Evolutionary conservation across 2,888 invertebrate genomes (phyloP), one percentile per base, ranked within the genome.

Genomic region (Oligia latruncula): DNA sequence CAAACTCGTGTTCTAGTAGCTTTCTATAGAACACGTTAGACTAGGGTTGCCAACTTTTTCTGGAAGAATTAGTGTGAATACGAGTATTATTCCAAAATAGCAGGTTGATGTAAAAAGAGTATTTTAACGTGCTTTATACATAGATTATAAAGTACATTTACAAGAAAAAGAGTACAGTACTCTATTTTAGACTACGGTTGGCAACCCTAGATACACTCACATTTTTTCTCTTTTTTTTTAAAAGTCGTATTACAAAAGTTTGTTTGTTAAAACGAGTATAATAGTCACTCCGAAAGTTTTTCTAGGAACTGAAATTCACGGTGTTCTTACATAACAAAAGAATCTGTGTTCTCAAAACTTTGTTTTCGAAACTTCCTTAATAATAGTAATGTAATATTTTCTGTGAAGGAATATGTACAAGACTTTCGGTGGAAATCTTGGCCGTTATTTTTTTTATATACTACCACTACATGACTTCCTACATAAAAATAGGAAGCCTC

Each of bases 241-340:
- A 17, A 71, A 49, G 55, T 67, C 62, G 15, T 49, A 49, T 40
- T 40, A 60, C 15, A 55, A 67, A 84, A 71, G 46, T 81, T 77
- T 49, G 46, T 81, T 60, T 62, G 71, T 52, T 77, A 66, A 83
- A 81, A 83, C 66, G 60, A 74, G 71, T 46, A 62, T 15, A 74
- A 62, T 13, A 74, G 58, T 70, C 66, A 46, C 11, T 29, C 5
- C 3, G 15, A 71, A 74, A 85, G 55, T 43, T 85, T 71, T 43
- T 40, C 73, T 71, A 58, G 62, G 40, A 71, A 58, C 58, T 43
- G 23, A 52, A 62, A 40, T n/a, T 62, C 60, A 71, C 40, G 20
- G 17, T 20, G 62, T 43, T n/a, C 60, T 5, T 0, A 55, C 6
- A 43, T 43, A 6, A 43, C 62, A 40, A 60, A 40, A 71, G 23